Evolutionary conservation across 2,797 vertebrate species (phyloP).

Genomic region (Allobates femoralis): DNA sequence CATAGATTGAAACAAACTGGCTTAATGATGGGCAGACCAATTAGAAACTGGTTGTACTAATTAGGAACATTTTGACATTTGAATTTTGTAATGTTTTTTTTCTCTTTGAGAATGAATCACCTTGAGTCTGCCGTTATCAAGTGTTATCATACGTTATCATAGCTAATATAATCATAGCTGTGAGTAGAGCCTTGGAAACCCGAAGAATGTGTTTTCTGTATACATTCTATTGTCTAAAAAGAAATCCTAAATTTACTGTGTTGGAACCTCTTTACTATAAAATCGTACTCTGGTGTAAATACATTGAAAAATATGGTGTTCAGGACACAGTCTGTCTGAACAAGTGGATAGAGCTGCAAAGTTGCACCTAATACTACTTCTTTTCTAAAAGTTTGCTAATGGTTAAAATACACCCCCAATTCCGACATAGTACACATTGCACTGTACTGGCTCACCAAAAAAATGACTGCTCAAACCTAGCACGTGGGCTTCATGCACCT

Average conservation of each 20-base stretch:
- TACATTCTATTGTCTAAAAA: not conserved
- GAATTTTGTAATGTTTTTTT: not conserved
- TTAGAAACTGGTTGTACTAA: constrained; percentile 9
- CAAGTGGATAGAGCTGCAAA: too few relatives aligned
- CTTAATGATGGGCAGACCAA: not conserved
- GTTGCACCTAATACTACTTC: too few relatives aligned
- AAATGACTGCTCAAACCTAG: too few relatives aligned
- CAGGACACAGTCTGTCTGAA: too few relatives aligned
- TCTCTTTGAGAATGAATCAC: not conserved
- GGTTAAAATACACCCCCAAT: too few relatives aligned
- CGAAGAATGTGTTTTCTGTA: not conserved
- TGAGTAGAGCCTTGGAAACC: too few relatives aligned
- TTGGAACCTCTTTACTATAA: not conserved
- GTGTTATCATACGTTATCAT: not conserved
- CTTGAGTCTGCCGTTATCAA: not conserved
- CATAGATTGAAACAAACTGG: constrained; percentile 8
- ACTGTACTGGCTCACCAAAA: too few relatives aligned
- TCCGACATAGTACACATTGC: too few relatives aligned
- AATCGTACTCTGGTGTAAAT: too few relatives aligned
- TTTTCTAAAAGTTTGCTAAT: too few relatives aligned
- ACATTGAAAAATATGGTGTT: too few relatives aligned
- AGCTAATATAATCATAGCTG: not conserved
- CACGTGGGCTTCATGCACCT: too few relatives aligned
- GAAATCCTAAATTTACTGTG: not conserved
- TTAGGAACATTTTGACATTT: not conserved